Percentiles rank a stretch among this genome's conserved stretches.
Conservation (phyloP, 2,113 vertebrate species). For the Brachypteracias leptosomus region DNA sequence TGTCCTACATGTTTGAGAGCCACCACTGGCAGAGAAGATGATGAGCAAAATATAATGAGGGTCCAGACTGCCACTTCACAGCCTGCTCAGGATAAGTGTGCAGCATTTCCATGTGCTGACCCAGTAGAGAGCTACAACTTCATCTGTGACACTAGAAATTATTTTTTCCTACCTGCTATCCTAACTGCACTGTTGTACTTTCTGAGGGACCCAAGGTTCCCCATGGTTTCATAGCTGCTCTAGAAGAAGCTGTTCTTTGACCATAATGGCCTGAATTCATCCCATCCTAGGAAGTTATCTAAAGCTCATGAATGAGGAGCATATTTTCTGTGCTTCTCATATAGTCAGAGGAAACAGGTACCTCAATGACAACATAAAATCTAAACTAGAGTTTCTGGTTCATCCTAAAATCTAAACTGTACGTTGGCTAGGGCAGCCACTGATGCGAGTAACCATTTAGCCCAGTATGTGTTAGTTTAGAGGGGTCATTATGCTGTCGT, state of each 20-base stretch:
- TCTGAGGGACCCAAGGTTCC: neutral
- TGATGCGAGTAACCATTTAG: neutral
- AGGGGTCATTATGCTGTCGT: neutral
- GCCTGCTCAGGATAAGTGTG: neutral
- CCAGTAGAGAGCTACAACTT: neutral
- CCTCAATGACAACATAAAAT: neutral
- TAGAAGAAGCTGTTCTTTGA: neutral
- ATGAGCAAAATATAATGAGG: neutral
- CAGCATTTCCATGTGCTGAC: neutral
- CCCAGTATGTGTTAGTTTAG: neutral
- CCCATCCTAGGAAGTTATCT: neutral
- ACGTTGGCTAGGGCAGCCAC: neutral
- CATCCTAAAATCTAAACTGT: neutral
- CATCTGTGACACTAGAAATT: neutral
- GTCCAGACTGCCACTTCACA: neutral
- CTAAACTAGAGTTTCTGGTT: neutral
- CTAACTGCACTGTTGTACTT: neutral
- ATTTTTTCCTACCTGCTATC: neutral
- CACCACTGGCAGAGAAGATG: neutral
- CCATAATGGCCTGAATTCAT: neutral
- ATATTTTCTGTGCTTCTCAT: neutral
- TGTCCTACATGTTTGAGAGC: neutral
- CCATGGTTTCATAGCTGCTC: neutral
- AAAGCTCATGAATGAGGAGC: neutral
- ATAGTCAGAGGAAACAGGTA: neutral